A percentile compares a stretch with the other conserved stretches of the same genome.
phyloP scores from a whole-genome alignment of 2,113 vertebrate species.

The Cyanistes caeruleus region DNA sequence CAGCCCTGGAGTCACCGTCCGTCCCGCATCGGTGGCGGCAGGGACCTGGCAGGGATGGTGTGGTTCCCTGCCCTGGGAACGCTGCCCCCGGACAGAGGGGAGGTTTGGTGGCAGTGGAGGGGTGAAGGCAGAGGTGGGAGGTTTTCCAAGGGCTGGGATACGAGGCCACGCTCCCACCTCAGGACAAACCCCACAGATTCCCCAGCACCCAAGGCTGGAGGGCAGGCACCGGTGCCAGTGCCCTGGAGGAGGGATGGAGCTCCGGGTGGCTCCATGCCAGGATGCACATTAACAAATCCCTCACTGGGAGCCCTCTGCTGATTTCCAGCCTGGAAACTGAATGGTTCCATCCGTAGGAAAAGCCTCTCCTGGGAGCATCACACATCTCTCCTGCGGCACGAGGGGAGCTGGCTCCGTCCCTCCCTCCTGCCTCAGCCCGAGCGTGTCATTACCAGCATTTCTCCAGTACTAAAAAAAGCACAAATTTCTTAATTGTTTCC shows the following conservation, averaged over 20 bases:
- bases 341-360: rapidly evolving
- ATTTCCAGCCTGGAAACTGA: neutral
- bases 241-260: neutral
- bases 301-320: neutral
- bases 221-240: rapidly evolving
- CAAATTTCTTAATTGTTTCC: conserved; percentile 63
- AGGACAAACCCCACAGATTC: neutral
- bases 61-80: neutral
- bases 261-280: neutral
- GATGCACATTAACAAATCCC: neutral
- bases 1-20: rapidly evolving
- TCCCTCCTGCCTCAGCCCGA: neutral
- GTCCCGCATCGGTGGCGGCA: rapidly evolving
- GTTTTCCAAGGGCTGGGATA: neutral
- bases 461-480: conserved; percentile 60
- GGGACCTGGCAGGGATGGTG: rapidly evolving
- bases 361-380: neutral
- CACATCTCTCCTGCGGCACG: neutral
- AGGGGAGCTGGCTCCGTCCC: neutral
- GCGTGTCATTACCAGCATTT: neutral
- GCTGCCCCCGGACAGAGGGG: neutral
- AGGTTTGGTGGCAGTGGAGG: neutral
- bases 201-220: neutral
- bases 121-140: neutral
- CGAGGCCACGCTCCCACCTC: rapidly evolving